Percentiles rank a stretch among this genome's conserved stretches.
Conservation (phyloP, 2,113 vertebrate genomes). For the Tamias sibiricus region DNA sequence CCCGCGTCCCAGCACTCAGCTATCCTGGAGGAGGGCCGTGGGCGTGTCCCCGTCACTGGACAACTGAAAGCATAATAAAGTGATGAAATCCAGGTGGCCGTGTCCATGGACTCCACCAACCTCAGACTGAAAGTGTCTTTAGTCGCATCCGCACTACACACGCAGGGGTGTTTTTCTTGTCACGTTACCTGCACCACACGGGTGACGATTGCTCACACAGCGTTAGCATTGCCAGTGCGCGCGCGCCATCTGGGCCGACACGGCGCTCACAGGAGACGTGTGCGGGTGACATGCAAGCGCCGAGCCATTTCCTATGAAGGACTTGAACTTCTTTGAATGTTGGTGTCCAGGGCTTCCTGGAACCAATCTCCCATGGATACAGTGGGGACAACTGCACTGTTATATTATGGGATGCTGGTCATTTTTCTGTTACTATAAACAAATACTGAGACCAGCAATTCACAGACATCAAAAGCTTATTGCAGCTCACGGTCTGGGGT, state of each 20-base stretch:
- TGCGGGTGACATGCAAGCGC: fast-evolving
- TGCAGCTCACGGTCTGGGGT: neutral
- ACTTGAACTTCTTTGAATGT: neutral
- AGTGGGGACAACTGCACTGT: fast-evolving
- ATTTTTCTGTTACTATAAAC: neutral
- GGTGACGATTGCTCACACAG: neutral
- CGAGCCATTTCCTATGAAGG: fast-evolving
- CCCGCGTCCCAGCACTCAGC: fast-evolving
- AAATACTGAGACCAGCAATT: neutral
- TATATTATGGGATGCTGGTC: neutral
- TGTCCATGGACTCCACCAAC: no score
- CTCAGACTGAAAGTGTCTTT: neutral
- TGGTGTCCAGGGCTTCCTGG: neutral
- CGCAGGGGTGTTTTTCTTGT: neutral
- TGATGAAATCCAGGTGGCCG: neutral
- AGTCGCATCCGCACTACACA: neutral
- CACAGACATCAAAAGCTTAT: no score
- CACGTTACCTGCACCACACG: neutral
- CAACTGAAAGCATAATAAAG: neutral
- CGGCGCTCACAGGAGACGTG: fast-evolving
- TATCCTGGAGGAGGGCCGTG: fast-evolving
- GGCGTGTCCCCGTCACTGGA: neutral
- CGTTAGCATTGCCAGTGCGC: no score
- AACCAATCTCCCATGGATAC: neutral
- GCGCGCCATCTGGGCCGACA: no score